phyloP scores from a whole-genome alignment of 2,797 vertebrate genomes.

The Anabas testudineus region DNA sequence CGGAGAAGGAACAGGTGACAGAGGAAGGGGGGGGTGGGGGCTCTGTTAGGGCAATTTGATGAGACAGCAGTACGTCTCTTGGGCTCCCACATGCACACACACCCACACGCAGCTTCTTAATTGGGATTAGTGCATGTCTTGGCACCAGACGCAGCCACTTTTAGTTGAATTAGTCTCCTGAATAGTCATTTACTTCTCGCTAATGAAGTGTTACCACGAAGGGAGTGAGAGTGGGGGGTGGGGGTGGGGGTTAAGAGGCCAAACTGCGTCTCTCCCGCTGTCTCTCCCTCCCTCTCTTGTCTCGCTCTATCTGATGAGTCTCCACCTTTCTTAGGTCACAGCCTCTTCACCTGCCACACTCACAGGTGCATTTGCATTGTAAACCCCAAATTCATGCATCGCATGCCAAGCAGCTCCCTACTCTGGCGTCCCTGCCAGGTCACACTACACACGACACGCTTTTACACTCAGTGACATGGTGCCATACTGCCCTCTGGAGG shows the following conservation, averaged over 20 bases:
- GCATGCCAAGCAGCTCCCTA: slow-evolving; percentile 62
- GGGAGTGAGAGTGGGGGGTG: background rate
- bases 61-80: slow-evolving; percentile 72
- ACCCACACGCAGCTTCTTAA: slow-evolving; percentile 62
- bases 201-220: slow-evolving; percentile 59
- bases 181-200: slow-evolving; percentile 77
- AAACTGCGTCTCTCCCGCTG: slow-evolving; percentile 2
- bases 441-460: background rate
- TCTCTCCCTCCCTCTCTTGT: background rate
- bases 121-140: slow-evolving; percentile 80
- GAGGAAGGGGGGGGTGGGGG: background rate
- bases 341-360: slow-evolving; percentile 60
- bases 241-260: slow-evolving; percentile 37
- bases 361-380: slow-evolving; percentile 53
- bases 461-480: background rate
- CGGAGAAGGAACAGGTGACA: slow-evolving; percentile 28
- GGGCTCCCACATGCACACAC: slow-evolving; percentile 43
- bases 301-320: slow-evolving; percentile 37
- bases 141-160: slow-evolving; percentile 65
- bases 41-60: slow-evolving; percentile 70
- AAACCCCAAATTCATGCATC: slow-evolving; percentile 31
- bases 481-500: slow-evolving; percentile 75
- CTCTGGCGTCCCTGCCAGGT: slow-evolving; percentile 3
- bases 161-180: slow-evolving; percentile 81
- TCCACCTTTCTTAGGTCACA: slow-evolving; percentile 58